Conservation (phyloP, 2,113 vertebrate genomes). For the Archocentrus centrarchus region DNA sequence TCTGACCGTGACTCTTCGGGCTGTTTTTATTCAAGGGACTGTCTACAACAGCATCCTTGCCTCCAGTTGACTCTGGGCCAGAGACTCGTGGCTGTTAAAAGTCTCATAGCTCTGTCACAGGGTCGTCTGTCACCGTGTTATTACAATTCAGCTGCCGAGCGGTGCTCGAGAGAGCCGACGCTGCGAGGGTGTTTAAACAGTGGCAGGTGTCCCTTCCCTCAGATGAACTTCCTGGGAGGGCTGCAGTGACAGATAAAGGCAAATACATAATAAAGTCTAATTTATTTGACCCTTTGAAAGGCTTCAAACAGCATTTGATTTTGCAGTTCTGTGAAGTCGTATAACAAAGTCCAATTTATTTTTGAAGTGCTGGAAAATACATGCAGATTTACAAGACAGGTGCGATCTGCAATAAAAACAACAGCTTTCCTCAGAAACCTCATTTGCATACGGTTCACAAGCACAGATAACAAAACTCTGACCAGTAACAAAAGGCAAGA, state of each 20-base stretch:
- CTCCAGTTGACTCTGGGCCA: slow-evolving; percentile 6
- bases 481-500: not conserved
- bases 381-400: not conserved
- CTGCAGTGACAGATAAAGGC: slow-evolving; percentile 43
- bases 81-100: not conserved
- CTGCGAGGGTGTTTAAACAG: slow-evolving; percentile 16
- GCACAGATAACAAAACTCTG: not conserved
- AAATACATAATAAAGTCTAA: slow-evolving; percentile 22
- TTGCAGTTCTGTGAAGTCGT: not conserved
- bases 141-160: slow-evolving; percentile 21
- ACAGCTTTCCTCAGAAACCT: not conserved
- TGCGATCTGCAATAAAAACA: not conserved
- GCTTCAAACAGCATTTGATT: slow-evolving; percentile 11
- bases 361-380: slow-evolving; percentile 9
- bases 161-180: not conserved
- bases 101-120: not conserved
- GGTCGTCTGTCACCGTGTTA: slow-evolving; percentile 23
- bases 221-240: slow-evolving; percentile 7
- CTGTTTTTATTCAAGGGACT: not conserved
- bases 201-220: not conserved
- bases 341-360: slow-evolving; percentile 10
- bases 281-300: slow-evolving; percentile 15
- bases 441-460: not conserved
- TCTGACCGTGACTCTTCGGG: not conserved
- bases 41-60: not conserved